Evolutionary conservation across 2,888 invertebrate species (phyloP).

Genomic region (Cephus runcator): DNA sequence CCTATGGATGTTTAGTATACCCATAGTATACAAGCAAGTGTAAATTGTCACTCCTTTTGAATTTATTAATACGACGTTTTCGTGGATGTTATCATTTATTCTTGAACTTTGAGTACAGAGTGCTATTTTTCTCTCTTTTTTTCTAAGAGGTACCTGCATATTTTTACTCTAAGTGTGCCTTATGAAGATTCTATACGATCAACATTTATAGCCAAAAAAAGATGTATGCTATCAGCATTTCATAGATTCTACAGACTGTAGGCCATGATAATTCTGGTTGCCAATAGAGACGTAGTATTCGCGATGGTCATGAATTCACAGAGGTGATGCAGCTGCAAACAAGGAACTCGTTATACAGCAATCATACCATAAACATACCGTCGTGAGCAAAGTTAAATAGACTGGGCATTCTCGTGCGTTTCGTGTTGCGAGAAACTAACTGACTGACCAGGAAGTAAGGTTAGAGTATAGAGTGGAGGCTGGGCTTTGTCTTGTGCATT

Average conservation of each 20-base stretch:
- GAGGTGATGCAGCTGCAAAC: background rate
- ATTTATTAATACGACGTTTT: background rate
- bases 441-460: no score
- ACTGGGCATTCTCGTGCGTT: background rate
- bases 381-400: background rate
- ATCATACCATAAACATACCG: background rate
- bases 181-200: background rate
- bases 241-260: background rate
- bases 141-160: no score
- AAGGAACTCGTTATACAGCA: background rate
- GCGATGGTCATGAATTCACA: background rate
- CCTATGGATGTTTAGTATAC: background rate
- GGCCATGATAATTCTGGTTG: background rate
- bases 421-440: background rate
- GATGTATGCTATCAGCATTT: background rate
- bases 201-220: background rate
- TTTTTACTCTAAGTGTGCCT: background rate
- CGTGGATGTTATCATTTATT: background rate
- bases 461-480: no score
- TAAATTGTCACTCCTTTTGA: background rate
- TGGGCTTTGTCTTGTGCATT: no score
- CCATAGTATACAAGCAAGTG: background rate
- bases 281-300: background rate
- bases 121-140: background rate
- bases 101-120: background rate